Conservation (phyloP, 2,888 invertebrate genomes). For the Coelogynopora nodosa region DNA sequence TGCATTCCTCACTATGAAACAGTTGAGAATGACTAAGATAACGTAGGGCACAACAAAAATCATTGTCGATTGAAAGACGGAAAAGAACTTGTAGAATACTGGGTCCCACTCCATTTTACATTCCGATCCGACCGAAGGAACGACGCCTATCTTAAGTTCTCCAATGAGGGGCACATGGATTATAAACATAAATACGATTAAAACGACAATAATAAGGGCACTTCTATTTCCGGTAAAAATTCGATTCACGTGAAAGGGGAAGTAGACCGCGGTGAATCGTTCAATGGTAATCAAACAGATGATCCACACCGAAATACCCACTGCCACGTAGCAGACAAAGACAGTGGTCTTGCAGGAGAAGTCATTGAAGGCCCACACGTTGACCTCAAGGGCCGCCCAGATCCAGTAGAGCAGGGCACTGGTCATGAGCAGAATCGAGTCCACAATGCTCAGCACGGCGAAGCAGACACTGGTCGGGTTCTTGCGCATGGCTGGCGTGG, state of each 20-base stretch:
- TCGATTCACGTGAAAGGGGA: background rate
- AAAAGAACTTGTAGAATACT: constrained; percentile 2
- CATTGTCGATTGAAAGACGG: background rate
- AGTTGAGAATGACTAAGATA: background rate
- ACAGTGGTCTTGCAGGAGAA: background rate
- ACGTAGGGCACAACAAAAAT: background rate
- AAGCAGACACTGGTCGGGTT: constrained; percentile 28
- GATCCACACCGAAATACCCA: background rate
- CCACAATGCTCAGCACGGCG: constrained; percentile 2
- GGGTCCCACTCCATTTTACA: constrained; percentile 11
- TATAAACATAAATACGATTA: background rate
- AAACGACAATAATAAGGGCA: background rate
- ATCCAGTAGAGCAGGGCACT: constrained; percentile 22
- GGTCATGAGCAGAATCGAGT: background rate
- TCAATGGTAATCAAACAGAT: background rate
- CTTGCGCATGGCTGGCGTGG: constrained; percentile 1
- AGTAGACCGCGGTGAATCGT: background rate
- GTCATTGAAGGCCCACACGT: background rate
- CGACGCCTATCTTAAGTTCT: background rate
- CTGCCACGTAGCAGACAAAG: background rate
- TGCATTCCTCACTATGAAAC: background rate
- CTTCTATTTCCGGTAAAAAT: background rate
- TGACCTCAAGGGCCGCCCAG: background rate
- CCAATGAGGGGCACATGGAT: background rate
- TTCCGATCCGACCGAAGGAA: background rate